Conservation (phyloP, 1,140 invertebrate species). For the Drosophila ohnishii region DNA sequence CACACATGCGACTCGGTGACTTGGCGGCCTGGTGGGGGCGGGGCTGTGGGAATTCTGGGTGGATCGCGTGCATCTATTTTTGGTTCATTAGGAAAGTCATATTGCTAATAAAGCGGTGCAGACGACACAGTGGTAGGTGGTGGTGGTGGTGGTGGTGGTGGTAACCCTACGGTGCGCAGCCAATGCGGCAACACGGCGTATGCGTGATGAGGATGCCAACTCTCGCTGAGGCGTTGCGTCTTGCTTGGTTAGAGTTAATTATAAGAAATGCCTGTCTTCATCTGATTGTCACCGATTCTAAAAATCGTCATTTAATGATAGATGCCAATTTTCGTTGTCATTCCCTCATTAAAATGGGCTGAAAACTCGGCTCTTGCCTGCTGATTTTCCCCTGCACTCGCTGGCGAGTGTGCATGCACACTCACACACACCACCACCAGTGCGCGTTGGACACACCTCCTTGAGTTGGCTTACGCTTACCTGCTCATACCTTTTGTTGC, state of each 20-base stretch:
- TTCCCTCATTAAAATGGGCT: constrained; percentile 70
- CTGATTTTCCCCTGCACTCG: not conserved
- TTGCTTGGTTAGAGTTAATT: constrained; percentile 82
- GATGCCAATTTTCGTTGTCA: constrained; percentile 77
- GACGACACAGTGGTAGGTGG: constrained; percentile 15
- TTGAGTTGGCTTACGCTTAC: constrained; percentile 59
- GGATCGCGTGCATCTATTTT: constrained; percentile 76
- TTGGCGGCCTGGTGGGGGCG: constrained; percentile 35
- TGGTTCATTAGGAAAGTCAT: constrained; percentile 81
- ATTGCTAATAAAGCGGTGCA: constrained; percentile 76
- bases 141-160: constrained; percentile 3
- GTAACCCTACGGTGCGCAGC: constrained; percentile 22
- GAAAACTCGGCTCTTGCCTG: constrained; percentile 22
- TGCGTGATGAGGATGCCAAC: constrained; percentile 51
- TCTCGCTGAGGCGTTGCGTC: constrained; percentile 71
- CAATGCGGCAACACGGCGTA: constrained; percentile 47
- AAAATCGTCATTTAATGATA: constrained; percentile 73
- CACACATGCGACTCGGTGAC: constrained; percentile 43
- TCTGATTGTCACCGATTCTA: constrained; percentile 75
- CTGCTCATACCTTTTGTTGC: constrained; percentile 75
- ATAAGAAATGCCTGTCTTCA: constrained; percentile 78
- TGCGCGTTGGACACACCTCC: constrained; percentile 72
- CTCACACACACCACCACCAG: constrained; percentile 6
- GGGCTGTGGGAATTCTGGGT: constrained; percentile 61
- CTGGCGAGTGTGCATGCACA: constrained; percentile 14